These are phyloP conservation scores for Nephrotoma flavescens DNA, from an alignment of 2,888 invertebrate species.

Conservation along the genomic window DNA sequence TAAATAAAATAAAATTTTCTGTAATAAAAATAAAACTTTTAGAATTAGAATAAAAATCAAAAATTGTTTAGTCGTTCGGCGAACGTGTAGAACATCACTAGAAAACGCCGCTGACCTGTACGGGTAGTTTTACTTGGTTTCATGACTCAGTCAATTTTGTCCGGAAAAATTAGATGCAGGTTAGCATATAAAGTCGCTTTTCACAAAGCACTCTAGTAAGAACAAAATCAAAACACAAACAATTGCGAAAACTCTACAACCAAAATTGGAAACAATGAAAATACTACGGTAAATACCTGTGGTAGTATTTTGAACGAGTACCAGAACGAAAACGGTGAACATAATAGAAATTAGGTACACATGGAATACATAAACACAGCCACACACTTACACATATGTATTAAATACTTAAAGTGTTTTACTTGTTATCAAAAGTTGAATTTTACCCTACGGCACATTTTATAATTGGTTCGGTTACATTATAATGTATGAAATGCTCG, in stretches of 20 bases:
- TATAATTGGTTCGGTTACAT: conserved; percentile 1
- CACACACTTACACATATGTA: background rate
- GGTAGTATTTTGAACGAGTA: background rate
- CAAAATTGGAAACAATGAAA: background rate
- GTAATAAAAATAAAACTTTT: no score
- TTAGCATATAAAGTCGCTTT: no score
- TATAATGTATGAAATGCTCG: background rate
- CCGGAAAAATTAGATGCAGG: no score
- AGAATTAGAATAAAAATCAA: no score
- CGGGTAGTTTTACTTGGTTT: no score
- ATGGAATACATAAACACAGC: background rate
- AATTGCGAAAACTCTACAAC: background rate
- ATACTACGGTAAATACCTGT: background rate
- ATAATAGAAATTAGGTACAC: background rate
- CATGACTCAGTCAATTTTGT: no score
- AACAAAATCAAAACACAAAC: no score
- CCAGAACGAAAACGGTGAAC: background rate
- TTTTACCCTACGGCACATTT: conserved; percentile 1
- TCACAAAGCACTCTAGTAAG: no score
- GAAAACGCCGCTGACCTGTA: no score
- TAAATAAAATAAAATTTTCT: no score
- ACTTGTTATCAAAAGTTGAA: background rate
- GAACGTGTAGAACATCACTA: no score
- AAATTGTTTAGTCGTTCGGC: no score
- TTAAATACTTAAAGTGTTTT: background rate